Evolutionary conservation across 1,140 invertebrate species (phyloP).

Genomic region (Calliphora vicina): DNA sequence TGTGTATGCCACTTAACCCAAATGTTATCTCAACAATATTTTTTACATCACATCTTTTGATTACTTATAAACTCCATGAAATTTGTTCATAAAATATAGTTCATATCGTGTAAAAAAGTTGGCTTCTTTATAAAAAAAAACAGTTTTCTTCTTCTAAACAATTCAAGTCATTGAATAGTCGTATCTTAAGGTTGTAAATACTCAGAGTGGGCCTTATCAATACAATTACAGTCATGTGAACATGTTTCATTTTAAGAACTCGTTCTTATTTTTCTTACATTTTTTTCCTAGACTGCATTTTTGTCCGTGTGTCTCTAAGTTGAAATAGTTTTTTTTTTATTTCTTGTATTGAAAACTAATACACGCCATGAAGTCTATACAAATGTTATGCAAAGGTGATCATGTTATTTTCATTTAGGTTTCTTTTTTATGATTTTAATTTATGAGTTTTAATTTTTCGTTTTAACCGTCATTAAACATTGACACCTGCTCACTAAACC

Average conservation of each 20-base stretch:
- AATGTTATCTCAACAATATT: too few relatives aligned
- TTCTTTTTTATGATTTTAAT: constrained; percentile 26
- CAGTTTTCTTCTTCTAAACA: too few relatives aligned
- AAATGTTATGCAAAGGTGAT: constrained; percentile 20
- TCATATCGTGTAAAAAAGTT: too few relatives aligned
- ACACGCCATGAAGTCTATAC: not conserved
- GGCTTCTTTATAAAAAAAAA: too few relatives aligned
- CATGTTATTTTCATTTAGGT: not conserved
- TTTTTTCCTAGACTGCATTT: not conserved
- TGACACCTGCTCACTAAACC: constrained; percentile 32
- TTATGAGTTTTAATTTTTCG: not conserved
- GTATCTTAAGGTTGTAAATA: too few relatives aligned
- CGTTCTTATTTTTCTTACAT: not conserved
- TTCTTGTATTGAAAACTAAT: not conserved
- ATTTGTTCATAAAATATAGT: too few relatives aligned
- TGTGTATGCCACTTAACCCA: too few relatives aligned
- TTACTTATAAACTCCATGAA: too few relatives aligned
- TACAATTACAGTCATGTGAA: not conserved
- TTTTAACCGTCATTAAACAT: constrained; percentile 26
- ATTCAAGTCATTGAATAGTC: too few relatives aligned
- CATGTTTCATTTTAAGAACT: not conserved
- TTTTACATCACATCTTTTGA: too few relatives aligned
- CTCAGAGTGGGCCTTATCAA: not conserved
- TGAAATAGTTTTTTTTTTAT: not conserved
- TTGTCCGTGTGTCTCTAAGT: not conserved